Percentiles rank a stretch among this genome's conserved stretches.
Conservation (phyloP, 2,888 invertebrate genomes). For the Drosophila melanosoma region DNA sequence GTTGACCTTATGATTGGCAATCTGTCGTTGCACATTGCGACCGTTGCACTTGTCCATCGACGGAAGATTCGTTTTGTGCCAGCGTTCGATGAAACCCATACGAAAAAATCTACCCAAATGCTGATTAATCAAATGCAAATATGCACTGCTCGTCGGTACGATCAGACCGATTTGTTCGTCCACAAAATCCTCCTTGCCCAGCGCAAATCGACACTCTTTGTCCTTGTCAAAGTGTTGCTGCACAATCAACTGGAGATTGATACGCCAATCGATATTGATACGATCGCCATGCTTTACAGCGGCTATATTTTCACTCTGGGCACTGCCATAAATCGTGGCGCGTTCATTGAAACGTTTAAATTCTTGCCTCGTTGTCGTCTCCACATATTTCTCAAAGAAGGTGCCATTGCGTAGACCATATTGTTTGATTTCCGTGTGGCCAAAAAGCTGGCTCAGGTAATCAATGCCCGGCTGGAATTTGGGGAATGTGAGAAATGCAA, state of each 20-base stretch:
- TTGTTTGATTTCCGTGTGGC: slow-evolving; percentile 86
- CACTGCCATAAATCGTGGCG: slow-evolving; percentile 86
- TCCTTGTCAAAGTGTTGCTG: slow-evolving; percentile 88
- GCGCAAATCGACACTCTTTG: slow-evolving; percentile 90
- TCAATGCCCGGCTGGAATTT: slow-evolving; percentile 86
- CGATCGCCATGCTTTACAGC: slow-evolving; percentile 89
- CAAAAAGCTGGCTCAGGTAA: slow-evolving; percentile 84
- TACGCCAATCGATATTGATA: slow-evolving; percentile 93
- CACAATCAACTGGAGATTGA: slow-evolving; percentile 90
- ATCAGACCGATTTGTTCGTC: slow-evolving; percentile 92
- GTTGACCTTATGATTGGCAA: slow-evolving; percentile 94
- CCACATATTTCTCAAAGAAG: slow-evolving; percentile 89
- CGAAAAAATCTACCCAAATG: slow-evolving; percentile 93
- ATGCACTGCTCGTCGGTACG: slow-evolving; percentile 91
- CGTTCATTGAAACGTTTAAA: slow-evolving; percentile 86
- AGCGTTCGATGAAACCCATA: slow-evolving; percentile 93
- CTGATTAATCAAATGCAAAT: slow-evolving; percentile 90
- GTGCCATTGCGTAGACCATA: slow-evolving; percentile 92
- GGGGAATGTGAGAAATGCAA: slow-evolving; percentile 96
- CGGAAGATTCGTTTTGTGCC: slow-evolving; percentile 92
- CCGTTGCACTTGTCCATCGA: slow-evolving; percentile 92
- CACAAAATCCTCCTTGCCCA: slow-evolving; percentile 92
- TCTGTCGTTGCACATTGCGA: slow-evolving; percentile 87
- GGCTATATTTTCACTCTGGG: slow-evolving; percentile 85
- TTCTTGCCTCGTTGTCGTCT: slow-evolving; percentile 78